Evolutionary conservation across 1,140 invertebrate genomes (phyloP).

Genomic region (Atopsyche davidsoni): DNA sequence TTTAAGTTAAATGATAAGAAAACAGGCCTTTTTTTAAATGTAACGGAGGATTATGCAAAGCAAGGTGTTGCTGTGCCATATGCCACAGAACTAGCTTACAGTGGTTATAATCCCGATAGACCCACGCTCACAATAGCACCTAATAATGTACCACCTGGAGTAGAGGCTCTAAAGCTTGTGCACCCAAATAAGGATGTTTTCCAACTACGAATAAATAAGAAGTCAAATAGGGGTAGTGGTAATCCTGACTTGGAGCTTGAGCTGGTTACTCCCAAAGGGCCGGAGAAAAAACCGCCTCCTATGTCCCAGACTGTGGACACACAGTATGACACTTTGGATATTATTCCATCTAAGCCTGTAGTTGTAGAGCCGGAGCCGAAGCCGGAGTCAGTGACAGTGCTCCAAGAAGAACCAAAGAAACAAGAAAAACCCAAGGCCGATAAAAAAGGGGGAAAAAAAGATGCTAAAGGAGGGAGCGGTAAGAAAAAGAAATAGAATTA

Average conservation of each 20-base stretch:
- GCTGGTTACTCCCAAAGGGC: conserved; percentile 37
- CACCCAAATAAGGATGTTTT: conserved; percentile 40
- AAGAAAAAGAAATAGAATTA: conserved; percentile 11
- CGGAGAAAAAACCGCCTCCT: conserved; percentile 35
- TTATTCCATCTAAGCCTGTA: background rate
- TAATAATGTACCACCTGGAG: conserved; percentile 16
- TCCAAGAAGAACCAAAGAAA: background rate
- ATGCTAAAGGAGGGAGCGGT: conserved; percentile 1
- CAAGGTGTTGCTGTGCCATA: too few species aligned
- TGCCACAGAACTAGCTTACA: too few species aligned
- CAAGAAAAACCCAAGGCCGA: background rate
- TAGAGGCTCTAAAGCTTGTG: conserved; percentile 32
- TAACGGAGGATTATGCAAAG: too few species aligned
- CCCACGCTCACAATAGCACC: conserved; percentile 5
- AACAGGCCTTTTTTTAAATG: too few species aligned
- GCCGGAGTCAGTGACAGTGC: background rate
- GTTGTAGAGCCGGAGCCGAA: background rate
- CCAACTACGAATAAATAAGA: conserved; percentile 35
- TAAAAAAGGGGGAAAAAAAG: background rate
- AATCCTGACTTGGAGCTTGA: conserved; percentile 42
- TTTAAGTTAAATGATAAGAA: too few species aligned
- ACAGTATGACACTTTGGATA: conserved; percentile 34
- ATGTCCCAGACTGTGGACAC: conserved; percentile 36
- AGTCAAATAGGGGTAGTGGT: too few species aligned
- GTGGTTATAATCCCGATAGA: too few species aligned